A percentile compares a stretch with the other conserved stretches of the same genome.
These are phyloP conservation scores for Drosophila pseudoananassae DNA, from an alignment of 1,140 invertebrate species.

Conservation along the genomic window DNA sequence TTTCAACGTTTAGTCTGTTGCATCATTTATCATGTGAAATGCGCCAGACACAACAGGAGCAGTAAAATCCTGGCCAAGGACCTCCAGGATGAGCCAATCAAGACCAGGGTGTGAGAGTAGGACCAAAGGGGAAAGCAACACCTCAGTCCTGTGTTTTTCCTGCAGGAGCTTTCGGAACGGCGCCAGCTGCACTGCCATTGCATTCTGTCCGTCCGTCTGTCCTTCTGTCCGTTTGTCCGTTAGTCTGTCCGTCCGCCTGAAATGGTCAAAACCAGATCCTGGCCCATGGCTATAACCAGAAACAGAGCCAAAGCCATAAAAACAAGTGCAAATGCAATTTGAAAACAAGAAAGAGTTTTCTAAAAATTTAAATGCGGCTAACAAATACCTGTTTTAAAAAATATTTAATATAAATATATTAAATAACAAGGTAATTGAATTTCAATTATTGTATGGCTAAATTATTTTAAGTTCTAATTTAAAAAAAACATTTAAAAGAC, in stretches of 20 bases:
- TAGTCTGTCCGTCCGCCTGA: not conserved
- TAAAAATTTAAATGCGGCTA: not conserved
- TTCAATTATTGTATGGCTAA: too few relatives aligned
- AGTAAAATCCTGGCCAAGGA: constrained; percentile 9
- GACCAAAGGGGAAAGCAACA: not conserved
- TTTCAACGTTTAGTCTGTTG: constrained; percentile 75
- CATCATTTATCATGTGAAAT: constrained; percentile 81
- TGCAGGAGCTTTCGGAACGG: constrained; percentile 27
- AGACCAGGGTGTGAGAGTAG: not conserved
- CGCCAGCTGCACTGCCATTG: constrained; percentile 50
- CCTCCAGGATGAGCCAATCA: constrained; percentile 17
- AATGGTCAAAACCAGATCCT: constrained; percentile 40
- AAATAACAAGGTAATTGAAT: too few relatives aligned
- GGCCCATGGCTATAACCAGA: constrained; percentile 4
- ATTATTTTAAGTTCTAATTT: too few relatives aligned
- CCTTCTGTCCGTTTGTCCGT: not conserved
- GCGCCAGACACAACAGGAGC: constrained; percentile 72
- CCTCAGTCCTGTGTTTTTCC: constrained; percentile 6
- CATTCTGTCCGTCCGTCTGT: constrained; percentile 18
- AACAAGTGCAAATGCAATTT: constrained; percentile 81
- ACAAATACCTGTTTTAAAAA: not conserved
- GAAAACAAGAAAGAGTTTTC: constrained; percentile 56
- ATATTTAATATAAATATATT: too few relatives aligned
- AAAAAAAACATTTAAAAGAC: too few relatives aligned
- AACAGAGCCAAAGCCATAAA: constrained; percentile 57